Conservation (phyloP, 2,888 invertebrate species). For the Torymus texanus region DNA sequence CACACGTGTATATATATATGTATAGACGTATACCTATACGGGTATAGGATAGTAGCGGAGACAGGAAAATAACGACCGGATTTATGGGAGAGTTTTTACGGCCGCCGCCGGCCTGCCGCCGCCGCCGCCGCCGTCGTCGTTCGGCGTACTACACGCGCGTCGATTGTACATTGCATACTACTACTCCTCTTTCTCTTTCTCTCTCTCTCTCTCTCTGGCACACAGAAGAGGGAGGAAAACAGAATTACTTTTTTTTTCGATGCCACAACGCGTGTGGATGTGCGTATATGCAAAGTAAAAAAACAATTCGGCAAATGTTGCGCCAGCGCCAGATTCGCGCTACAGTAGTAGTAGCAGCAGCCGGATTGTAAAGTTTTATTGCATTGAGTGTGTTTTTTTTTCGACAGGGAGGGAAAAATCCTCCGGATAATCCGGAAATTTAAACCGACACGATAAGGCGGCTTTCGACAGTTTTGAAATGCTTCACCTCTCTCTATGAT, state of each 20-base stretch:
- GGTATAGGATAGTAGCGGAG: background rate
- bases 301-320: constrained; percentile 28
- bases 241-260: constrained; percentile 4
- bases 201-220: too few species aligned
- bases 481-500: background rate
- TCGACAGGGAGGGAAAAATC: background rate
- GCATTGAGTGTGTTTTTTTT: background rate
- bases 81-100: constrained; percentile 29
- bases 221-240: background rate
- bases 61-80: constrained; percentile 26
- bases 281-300: constrained; percentile 1
- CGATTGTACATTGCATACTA: too few species aligned
- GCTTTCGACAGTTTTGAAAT: constrained; percentile 5
- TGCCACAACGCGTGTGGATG: background rate
- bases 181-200: too few species aligned
- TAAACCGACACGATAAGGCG: constrained; percentile 8
- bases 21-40: too few species aligned
- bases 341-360: background rate
- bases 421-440: constrained; percentile 16
- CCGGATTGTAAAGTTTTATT: constrained; percentile 44
- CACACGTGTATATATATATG: too few species aligned
- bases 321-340: background rate
- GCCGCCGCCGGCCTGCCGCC: background rate
- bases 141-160: too few species aligned
- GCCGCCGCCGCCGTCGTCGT: constrained; percentile 1